Percentiles rank a stretch among this genome's conserved stretches.
These are phyloP conservation scores for Hypanus sabinus DNA, from an alignment of 2,113 vertebrate genomes.

Conservation along the genomic window DNA sequence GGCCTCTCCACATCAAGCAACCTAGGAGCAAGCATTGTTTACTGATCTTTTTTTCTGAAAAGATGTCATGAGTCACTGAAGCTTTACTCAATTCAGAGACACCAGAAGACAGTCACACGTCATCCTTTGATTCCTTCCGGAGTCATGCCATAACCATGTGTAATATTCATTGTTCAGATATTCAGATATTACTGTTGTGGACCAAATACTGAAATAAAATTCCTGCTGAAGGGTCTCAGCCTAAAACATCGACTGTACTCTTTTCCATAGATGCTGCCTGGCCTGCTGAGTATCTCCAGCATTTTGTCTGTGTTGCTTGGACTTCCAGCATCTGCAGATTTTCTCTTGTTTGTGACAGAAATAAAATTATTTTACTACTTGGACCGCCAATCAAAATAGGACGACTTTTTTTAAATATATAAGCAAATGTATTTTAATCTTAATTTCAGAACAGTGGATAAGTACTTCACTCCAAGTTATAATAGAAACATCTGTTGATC, in stretches of 20 bases:
- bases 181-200: not conserved
- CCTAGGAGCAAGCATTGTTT: not conserved
- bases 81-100: not conserved
- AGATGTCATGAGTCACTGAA: not conserved
- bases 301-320: too few species aligned
- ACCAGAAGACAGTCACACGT: not conserved
- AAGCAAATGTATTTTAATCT: not conserved
- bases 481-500: not conserved
- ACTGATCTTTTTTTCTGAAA: not conserved
- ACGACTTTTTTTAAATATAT: not conserved
- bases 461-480: not conserved
- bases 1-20: not conserved
- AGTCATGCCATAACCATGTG: not conserved
- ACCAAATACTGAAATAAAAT: too few species aligned
- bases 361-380: not conserved
- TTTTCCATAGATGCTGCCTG: not conserved
- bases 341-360: not conserved
- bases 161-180: not conserved
- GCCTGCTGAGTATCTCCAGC: too few species aligned
- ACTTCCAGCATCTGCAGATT: too few species aligned
- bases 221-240: too few species aligned
- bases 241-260: not conserved
- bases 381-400: not conserved
- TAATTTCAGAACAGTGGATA: not conserved
- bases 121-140: not conserved